These are phyloP conservation scores for Ips typographus DNA, from an alignment of 1,140 invertebrate species.

Conservation along the genomic window DNA sequence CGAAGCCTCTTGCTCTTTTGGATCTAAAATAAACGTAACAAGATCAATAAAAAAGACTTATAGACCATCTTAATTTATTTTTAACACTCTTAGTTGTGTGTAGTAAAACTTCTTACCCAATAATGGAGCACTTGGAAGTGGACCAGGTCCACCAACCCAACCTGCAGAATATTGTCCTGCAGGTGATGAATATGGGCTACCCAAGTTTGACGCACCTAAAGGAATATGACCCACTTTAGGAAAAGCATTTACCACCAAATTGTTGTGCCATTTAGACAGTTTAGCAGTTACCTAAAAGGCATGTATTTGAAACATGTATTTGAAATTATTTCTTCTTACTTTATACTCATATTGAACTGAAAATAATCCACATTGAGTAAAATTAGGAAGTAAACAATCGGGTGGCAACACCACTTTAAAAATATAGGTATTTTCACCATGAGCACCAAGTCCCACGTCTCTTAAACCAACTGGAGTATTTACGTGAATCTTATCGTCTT, in stretches of 20 bases:
- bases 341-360: conserved; percentile 32
- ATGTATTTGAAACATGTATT: neutral
- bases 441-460: conserved; percentile 39
- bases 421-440: conserved; percentile 39
- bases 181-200: neutral
- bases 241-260: conserved; percentile 27
- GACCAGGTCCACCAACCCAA: conserved; percentile 14
- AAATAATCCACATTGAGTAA: conserved; percentile 37
- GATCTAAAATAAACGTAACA: conserved; percentile 10
- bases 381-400: conserved; percentile 33
- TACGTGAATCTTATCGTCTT: conserved; percentile 24
- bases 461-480: conserved; percentile 26
- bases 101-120: conserved; percentile 4
- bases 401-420: conserved; percentile 33
- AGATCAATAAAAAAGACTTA: neutral
- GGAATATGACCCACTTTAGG: conserved; percentile 37
- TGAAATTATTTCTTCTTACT: conserved; percentile 15
- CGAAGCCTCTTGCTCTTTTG: conserved; percentile 1
- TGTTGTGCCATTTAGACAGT: conserved; percentile 30
- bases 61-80: neutral
- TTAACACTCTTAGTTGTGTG: neutral
- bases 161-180: conserved; percentile 12
- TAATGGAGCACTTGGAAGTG: conserved; percentile 6
- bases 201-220: conserved; percentile 2
- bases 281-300: conserved; percentile 20